Base-by-base conservation (phyloP, 2,113 vertebrate genomes). In the Nyctereutes procyonoides region DNA sequence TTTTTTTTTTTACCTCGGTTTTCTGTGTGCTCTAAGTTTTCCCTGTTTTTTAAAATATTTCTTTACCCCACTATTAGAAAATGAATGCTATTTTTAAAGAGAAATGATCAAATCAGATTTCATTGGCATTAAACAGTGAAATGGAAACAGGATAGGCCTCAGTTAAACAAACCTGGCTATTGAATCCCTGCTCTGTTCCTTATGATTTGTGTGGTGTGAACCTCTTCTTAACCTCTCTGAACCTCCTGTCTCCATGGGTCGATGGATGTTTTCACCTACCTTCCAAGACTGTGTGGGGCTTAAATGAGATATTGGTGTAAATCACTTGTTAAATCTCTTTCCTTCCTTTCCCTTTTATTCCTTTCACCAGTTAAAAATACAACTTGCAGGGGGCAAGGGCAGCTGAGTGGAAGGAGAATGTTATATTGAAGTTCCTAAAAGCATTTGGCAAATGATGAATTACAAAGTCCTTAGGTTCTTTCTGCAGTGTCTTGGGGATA, bases 401-500 rank as follows among this genome's bases (percentile, higher is more conserved):
- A 65, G 43, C 53, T 58, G 20, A 7, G 32, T 15, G 6, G 43
- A 26, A 10, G 38, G 14, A 30, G 26, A 80, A 90, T 55, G 38
- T 84, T 90, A 55, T 19, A 55, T 3, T 65, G 13, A 93, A 71
- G 35, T 81, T 96, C n/a, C 69, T 95, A 73, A 92, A 95, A 92
- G 30, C 20, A 76, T 88, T 93, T 96, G 80, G 65, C 79, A 96
- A 97, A 92, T 60, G 53, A 90, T 95, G 43, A 93, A 92, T 90
- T 93, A 81, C 28, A 60, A 84, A 97, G 48, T 79, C 93, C 58
- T 84, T 62, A 93, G 55, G 7, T 80, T 91, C 79, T 90, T 93
- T 51, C 90, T 88, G 76, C 28, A 58, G 20, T 62, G 69, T 77
- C 82, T 53, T 89, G 35, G 76, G 30, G n/a, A 76, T 35, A 87